Percentiles rank a stretch among this genome's conserved stretches.
phyloP scores from a whole-genome alignment of 2,113 vertebrate genomes.

The Eonycteris spelaea region DNA sequence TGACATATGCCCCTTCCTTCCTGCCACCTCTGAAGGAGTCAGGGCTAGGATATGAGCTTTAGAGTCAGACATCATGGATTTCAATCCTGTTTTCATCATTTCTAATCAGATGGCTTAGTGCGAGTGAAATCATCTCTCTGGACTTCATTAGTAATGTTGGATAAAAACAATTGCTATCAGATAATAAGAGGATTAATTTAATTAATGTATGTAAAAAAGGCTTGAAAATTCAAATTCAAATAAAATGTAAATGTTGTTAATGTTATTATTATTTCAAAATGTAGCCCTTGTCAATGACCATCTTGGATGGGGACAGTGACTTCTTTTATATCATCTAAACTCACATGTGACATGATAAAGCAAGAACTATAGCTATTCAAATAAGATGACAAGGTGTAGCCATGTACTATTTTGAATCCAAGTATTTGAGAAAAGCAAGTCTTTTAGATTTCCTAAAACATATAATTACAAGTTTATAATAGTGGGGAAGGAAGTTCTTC shows the following conservation, averaged over 20 bases:
- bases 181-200: background rate
- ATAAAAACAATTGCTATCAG: background rate
- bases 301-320: background rate
- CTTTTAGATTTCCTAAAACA: background rate
- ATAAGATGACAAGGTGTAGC: background rate
- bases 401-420: background rate
- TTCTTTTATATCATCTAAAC: background rate
- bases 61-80: background rate
- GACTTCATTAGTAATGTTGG: background rate
- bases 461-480: background rate
- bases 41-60: background rate
- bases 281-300: background rate
- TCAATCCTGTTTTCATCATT: background rate
- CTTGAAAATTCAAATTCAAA: background rate
- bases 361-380: background rate
- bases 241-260: background rate
- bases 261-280: background rate
- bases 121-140: background rate
- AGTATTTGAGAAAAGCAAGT: background rate
- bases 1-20: background rate
- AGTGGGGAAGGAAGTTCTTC: background rate
- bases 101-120: background rate
- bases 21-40: background rate
- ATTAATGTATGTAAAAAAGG: background rate
- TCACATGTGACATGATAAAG: background rate